Evolutionary conservation across 2,797 vertebrate genomes (phyloP), one percentile per base, ranked within the genome.

Genomic region (Austrolebias charrua): DNA sequence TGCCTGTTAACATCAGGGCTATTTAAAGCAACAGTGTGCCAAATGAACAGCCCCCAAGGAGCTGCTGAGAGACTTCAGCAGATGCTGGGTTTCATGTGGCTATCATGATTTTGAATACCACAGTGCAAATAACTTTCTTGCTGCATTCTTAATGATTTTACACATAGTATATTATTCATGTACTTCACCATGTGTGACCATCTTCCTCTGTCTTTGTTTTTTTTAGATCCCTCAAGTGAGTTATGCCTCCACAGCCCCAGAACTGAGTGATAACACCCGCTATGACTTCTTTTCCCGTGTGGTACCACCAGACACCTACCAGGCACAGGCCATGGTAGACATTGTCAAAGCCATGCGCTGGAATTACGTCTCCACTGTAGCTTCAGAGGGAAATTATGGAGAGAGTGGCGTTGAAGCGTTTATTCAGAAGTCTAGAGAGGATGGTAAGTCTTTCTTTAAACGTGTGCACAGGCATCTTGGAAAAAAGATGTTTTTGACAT

Each of bases 301-400:
- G 5, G 96, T 98, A 42, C 96, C 96, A 0, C 96, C 96, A 0
- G 96, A 98, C 91, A 98, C 96, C 6, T 96, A 96, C 90, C 96
- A 98, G 91, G 96, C 96, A 43, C 96, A 98, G 85, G 96, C 96
- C 66, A 98, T 98, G 96, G 95, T 98, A 86, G 96, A 98, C 88
- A 97, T 98, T 0, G 96, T 97, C 74, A 98, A 95, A 60, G 95
- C 95, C 58, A 95, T 98, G 92, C 93, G 90, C 78, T 98, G 96
- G 96, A 97, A 96, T 86, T 98, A 98, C 0, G 96, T 98, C 76
- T 97, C 96, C 84, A 98, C 96, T 0, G 90, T 98, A 46, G 96
- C 96, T 63, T 98, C 96, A 0, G 96, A 98, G 88, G 96, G 96
- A 61, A 98, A 95, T 92, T 98, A 98, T 0, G 96, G 96, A 0